Evolutionary conservation across 1,140 invertebrate species (phyloP).

Genomic region (Calephelis virginiensis): DNA sequence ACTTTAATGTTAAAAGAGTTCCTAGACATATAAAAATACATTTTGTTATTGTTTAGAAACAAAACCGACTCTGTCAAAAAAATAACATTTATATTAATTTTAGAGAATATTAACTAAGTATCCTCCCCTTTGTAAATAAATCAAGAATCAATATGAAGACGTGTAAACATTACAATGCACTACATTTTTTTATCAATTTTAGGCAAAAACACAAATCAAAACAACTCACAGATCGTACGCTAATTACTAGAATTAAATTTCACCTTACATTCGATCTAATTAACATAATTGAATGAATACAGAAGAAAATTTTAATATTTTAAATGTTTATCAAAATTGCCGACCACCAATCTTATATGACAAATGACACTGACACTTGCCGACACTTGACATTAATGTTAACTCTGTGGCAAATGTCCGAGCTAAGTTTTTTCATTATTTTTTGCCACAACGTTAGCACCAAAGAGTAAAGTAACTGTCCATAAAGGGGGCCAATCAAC

Average conservation of each 20-base stretch:
- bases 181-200: slow-evolving; percentile 32
- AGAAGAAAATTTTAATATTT: slow-evolving; percentile 38
- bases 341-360: slow-evolving; percentile 37
- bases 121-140: slow-evolving; percentile 74
- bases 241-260: slow-evolving; percentile 35
- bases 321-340: slow-evolving; percentile 44
- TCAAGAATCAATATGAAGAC: slow-evolving; percentile 53
- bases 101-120: slow-evolving; percentile 26
- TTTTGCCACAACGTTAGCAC: too few species aligned
- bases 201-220: slow-evolving; percentile 9
- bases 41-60: neutral
- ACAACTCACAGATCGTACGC: slow-evolving; percentile 52
- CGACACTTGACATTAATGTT: too few species aligned
- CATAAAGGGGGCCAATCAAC: too few species aligned
- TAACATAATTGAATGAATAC: slow-evolving; percentile 64
- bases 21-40: neutral
- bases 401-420: too few species aligned
- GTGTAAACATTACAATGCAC: slow-evolving; percentile 65
- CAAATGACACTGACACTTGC: slow-evolving; percentile 4
- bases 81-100: neutral
- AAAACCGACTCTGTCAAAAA: neutral
- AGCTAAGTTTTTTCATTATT: too few species aligned
- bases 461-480: too few species aligned
- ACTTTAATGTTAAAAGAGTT: neutral
- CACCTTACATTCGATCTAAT: slow-evolving; percentile 44